Base-by-base conservation (phyloP, 2,888 invertebrate genomes). In the Diloba caeruleocephala region DNA sequence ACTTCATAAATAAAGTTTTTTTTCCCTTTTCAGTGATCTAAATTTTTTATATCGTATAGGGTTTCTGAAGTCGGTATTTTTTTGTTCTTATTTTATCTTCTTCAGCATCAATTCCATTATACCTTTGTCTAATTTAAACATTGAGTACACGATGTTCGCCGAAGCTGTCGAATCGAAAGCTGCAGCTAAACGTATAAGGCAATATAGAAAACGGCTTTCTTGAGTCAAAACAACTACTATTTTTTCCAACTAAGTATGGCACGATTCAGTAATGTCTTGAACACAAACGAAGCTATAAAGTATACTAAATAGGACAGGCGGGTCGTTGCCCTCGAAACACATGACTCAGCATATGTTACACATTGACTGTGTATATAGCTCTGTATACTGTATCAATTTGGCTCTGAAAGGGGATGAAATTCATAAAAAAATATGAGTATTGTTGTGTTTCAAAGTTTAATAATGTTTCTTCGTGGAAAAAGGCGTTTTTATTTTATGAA, bases 301-400 rank as follows among this genome's bases (percentile, higher is more conserved):
- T 39, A 33, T 19, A 49, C 12, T n/a, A 63, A 50, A 65, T 69
- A 46, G 53, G 49, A 44, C 71, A 59, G 26, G n/a, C 7, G 36
- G 73, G 60, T 54, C 65, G 29, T 38, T 33, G 73, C 56, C 54
- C 71, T 34, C 59, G 32, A 14, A n/a, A 19, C 13, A 21, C 36
- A 52, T 70, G 72, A 68, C 36, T 59, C 69, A 45, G 56, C 60
- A 14, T 32, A 15, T 44, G 34, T 45, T 29, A 32, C 19, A 28
- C 12, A 14, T 25, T 17, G 25, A 10, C 9, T 23, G 3, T 25
- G 13, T 12, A 59, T 6, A 32, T 21, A 36, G 12, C 8, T 33
- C 15, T 8, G 13, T 44, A 26, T 44, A 32, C 33, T 43, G 62
- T 57, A 62, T 62, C 63, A 58, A 71, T 71, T 71, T 56, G 48